Evolutionary conservation across 2,888 invertebrate species (phyloP), one percentile per base, ranked within the genome.

Genomic region (Dynastes grantii): DNA sequence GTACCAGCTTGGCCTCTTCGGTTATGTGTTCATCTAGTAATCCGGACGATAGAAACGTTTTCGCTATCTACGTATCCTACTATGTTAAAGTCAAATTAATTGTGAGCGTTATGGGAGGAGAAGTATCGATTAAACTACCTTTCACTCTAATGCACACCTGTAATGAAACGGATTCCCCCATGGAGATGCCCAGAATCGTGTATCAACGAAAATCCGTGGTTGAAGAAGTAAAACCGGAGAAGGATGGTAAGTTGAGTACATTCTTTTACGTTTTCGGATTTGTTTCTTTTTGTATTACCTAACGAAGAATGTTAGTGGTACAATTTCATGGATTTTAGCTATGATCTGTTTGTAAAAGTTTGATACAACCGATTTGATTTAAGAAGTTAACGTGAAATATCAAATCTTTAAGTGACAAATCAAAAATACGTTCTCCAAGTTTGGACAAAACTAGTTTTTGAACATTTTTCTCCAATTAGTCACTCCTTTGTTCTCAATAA

Each of bases 41-140:
- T 16, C 92, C 93, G 0, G 94, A 95, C 81, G 95, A 95, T 82
- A 91, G 96, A 79, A 96, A 96, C 87, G 96, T 95, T 0, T 96
- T 96, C 85, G 96, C 96, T 76, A 97, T 97, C 84, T 96, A 96
- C 89, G 96, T 97, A 9, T 96, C 96, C 0, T 97, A 97, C 87
- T 97, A 97, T 86, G 96, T 96, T 6, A 96, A 97, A 92, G 94
- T 82, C 49, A 96, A 96, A 88, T 90, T 96, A 0, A 90, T 94
- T 0, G 91, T 96, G 32, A 95, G 95, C 79, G 93, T 95, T 2
- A 95, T 96, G 92, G 95, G 95, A 0, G 95, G 95, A 1, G 94
- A 95, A 79, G 89, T 96, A 6, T 94, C 95, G 0, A 88, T 96
- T 1, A 96, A 96, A 87, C 88, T 96, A 71, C 96, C 96, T 0